These are phyloP conservation scores for Arizona elegans DNA, from an alignment of 2,113 vertebrate genomes.

Conservation along the genomic window DNA sequence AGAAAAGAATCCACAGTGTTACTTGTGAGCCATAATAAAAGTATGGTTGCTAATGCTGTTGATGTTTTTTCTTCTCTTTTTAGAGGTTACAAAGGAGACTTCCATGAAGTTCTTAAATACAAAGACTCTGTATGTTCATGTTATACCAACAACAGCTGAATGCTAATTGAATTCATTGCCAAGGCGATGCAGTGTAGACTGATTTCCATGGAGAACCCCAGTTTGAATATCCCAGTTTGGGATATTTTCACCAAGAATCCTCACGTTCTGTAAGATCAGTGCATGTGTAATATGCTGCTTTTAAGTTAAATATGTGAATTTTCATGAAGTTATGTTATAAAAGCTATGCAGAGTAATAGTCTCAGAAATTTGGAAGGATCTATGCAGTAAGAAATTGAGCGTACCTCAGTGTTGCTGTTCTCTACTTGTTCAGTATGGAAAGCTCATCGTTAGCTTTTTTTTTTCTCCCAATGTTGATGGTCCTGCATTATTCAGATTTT, in stretches of 20 bases:
- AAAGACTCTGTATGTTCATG: constrained; percentile 84
- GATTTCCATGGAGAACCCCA: constrained; percentile 1
- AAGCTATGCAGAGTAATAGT: constrained; percentile 45
- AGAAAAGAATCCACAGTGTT: not conserved
- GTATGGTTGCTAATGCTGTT: not conserved
- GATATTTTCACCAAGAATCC: constrained; percentile 50
- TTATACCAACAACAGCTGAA: constrained; percentile 82
- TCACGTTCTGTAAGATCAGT: constrained; percentile 37
- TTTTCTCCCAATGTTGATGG: constrained; percentile 26
- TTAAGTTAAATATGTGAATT: constrained; percentile 57
- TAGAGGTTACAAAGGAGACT: constrained; percentile 81
- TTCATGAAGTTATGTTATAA: constrained; percentile 40
- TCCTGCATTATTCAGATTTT: not conserved
- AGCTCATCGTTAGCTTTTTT: constrained; percentile 24
- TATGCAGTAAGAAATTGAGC: constrained; percentile 58
- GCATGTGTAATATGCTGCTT: constrained; percentile 64
- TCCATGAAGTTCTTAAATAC: constrained; percentile 83
- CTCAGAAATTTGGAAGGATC: constrained; percentile 52
- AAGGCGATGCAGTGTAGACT: not conserved
- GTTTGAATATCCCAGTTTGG: constrained; percentile 12
- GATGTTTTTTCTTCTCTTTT: constrained; percentile 21
- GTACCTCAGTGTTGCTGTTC: constrained; percentile 54
- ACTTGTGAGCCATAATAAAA: not conserved
- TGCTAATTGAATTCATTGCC: constrained; percentile 48
- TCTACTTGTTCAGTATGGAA: constrained; percentile 42